phyloP scores from a whole-genome alignment of 2,888 invertebrate genomes.

The Acleris sparsana region DNA sequence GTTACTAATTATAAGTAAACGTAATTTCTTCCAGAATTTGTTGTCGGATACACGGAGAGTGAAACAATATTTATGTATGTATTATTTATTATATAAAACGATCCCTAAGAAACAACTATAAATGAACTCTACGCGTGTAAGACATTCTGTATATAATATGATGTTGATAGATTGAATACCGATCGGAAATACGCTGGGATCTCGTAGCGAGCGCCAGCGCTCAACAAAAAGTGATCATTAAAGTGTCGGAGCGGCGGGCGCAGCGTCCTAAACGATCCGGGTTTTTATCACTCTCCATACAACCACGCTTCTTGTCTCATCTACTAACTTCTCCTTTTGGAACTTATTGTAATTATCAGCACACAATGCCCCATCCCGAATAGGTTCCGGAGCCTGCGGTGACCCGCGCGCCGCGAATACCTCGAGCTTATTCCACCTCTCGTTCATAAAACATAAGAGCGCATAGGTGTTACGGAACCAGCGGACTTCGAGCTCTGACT shows the following conservation, averaged over 20 bases:
- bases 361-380: constrained; percentile 30
- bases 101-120: too few relatives aligned
- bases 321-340: constrained; percentile 58
- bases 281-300: constrained; percentile 71
- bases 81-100: too few relatives aligned
- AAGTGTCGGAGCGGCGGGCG: constrained; percentile 71
- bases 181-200: constrained; percentile 44
- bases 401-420: constrained; percentile 2
- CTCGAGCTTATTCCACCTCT: background rate
- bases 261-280: constrained; percentile 70
- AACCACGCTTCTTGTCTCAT: constrained; percentile 73
- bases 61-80: too few relatives aligned
- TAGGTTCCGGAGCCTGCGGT: constrained; percentile 17
- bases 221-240: constrained; percentile 81
- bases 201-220: constrained; percentile 52
- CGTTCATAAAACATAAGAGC: background rate
- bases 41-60: too few relatives aligned
- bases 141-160: too few relatives aligned
- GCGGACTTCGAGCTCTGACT: too few relatives aligned
- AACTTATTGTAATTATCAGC: constrained; percentile 39
- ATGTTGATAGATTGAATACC: background rate
- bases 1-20: too few relatives aligned
- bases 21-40: too few relatives aligned
- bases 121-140: too few relatives aligned
- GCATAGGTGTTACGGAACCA: too few relatives aligned